A percentile compares a stretch with the other conserved stretches of the same genome.
Evolutionary conservation across 2,113 vertebrate species (phyloP).

Genomic region (Motacilla alba): DNA sequence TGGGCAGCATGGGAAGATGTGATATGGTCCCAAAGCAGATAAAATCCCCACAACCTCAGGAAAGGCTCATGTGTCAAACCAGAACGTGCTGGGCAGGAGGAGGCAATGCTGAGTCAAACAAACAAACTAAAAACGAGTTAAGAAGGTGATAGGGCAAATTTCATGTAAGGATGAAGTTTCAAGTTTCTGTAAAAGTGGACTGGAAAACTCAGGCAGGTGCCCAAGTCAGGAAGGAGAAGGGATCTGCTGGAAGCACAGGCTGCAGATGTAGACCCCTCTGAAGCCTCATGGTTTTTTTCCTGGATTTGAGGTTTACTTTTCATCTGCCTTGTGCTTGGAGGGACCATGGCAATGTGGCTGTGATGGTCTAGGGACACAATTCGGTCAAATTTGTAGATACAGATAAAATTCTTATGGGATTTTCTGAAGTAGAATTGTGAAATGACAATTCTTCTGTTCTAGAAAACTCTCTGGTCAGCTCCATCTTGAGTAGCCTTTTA

Average conservation of each 20-base stretch:
- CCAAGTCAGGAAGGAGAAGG: background rate
- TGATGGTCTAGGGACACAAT: background rate
- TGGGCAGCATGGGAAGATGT: background rate
- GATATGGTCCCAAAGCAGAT: background rate
- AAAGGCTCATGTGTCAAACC: background rate
- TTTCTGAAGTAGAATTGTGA: background rate
- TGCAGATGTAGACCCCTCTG: background rate
- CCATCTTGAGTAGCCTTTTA: background rate
- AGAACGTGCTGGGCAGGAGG: background rate
- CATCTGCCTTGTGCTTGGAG: background rate
- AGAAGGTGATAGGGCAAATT: background rate
- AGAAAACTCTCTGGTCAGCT: background rate
- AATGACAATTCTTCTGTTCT: background rate
- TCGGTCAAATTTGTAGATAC: background rate
- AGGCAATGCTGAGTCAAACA: background rate
- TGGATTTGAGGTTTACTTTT: background rate
- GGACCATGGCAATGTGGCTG: background rate
- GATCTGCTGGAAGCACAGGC: background rate
- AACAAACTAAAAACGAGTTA: background rate
- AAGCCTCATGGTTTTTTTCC: background rate
- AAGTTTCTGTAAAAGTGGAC: background rate
- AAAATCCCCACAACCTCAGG: background rate
- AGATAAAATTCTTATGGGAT: background rate
- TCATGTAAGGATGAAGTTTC: background rate
- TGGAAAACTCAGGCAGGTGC: background rate